Conservation (phyloP, 2,888 invertebrate species). For the Limnephilus rhombicus region DNA sequence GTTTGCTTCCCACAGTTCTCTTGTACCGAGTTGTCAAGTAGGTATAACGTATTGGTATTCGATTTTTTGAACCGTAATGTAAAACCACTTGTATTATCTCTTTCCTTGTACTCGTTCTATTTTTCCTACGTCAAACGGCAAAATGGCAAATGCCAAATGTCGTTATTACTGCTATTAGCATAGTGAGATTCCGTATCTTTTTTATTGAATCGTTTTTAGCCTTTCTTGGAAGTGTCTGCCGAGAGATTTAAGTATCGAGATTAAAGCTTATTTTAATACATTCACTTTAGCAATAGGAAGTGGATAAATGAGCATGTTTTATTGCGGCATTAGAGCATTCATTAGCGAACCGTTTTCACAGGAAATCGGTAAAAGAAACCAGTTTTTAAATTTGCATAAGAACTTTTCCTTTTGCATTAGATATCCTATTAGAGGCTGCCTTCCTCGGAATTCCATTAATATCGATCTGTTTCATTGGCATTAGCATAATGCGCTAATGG, state of each 20-base stretch:
- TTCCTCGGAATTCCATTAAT: conserved; percentile 9
- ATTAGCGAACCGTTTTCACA: not conserved
- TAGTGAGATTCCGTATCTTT: not conserved
- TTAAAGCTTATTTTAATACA: not conserved
- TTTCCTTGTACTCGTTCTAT: not conserved
- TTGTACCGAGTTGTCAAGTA: not conserved
- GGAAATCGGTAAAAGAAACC: conserved; percentile 19
- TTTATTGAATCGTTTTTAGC: not conserved
- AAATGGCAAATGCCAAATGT: not conserved
- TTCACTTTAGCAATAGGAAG: not conserved
- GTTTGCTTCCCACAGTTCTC: not conserved
- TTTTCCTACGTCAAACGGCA: not conserved
- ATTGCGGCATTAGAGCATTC: not conserved
- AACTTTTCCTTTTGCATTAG: conserved; percentile 7
- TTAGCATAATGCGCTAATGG: not conserved
- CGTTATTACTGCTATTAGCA: not conserved
- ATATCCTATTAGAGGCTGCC: not conserved
- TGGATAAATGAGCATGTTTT: not conserved
- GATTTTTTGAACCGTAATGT: not conserved
- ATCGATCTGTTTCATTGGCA: not conserved
- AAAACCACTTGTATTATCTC: not conserved
- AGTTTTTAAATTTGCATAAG: conserved; percentile 10
- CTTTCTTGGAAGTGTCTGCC: not conserved
- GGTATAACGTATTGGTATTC: not conserved
- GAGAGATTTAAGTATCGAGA: not conserved